Evolutionary conservation across 2,888 invertebrate species (phyloP), one percentile per base, ranked within the genome.

Genomic region (Orgyia antiqua): DNA sequence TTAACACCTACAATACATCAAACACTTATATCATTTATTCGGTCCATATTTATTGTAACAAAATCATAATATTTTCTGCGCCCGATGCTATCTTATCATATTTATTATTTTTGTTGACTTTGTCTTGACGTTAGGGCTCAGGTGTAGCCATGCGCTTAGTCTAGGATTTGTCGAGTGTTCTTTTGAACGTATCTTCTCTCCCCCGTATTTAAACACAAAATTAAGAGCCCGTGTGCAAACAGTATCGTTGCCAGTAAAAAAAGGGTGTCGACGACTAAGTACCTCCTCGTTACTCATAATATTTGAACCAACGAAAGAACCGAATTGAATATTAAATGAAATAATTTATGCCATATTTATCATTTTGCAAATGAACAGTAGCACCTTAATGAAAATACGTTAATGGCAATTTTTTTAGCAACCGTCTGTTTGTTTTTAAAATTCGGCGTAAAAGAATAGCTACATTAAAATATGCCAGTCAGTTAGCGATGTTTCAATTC

Each of bases 311-410:
- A 58, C 56, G 72, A 82, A 84, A 83, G 82, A 86, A 84, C 73
- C 58, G 75, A 86, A 86, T 83, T 84, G 87, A 87, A 87, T 87
- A 84, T 72, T 86, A 87, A 87, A 87, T 87, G 87, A 87, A 87
- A 87, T 87, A 87, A 87, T 87, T 87, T 87, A 87, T 87, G 86
- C 79, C 78, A 86, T 84, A 86, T 87, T 86, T 86, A 87, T 86
- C 74, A 86, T 84, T 83, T 84, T 79, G 84, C 84, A 83, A 86
- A 86, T 83, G 84, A 79, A 77, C 76, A 76, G 68, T 59, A 6
- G 6, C 74, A 84, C 83, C 84, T 84, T 84, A 83, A 84, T 86
- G 83, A 84, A 80, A 86, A 36, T 36, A 26, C 17, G 69, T 61
- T 65, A 68, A 69, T 70, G 71, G 54, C 42, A 62, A 68, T 67